These are phyloP conservation scores for Barbus barbus DNA, from an alignment of 2,113 vertebrate genomes.

Conservation along the genomic window DNA sequence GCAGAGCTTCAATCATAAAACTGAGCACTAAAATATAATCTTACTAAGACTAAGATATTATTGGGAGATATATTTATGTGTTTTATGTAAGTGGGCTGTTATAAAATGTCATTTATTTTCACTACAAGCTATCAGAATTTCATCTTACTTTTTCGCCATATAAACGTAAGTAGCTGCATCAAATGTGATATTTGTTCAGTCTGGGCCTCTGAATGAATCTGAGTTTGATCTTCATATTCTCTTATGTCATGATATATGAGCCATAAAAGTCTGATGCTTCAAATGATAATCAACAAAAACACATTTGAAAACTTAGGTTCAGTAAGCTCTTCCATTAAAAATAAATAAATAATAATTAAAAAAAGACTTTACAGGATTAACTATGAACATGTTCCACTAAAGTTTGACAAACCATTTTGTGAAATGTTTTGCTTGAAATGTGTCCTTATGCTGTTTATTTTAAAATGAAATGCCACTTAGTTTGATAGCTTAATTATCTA, in stretches of 20 bases:
- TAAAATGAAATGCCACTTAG: not conserved
- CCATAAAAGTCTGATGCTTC: not conserved
- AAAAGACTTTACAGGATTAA: not conserved
- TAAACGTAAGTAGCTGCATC: not conserved
- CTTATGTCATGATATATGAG: not conserved
- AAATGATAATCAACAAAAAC: not conserved
- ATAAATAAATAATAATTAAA: too few relatives aligned
- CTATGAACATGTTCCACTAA: not conserved
- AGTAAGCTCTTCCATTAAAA: not conserved
- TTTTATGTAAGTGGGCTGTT: not conserved
- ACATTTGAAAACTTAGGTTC: not conserved
- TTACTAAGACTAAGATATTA: not conserved
- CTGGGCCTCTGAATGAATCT: not conserved
- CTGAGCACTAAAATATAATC: not conserved
- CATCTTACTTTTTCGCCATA: not conserved
- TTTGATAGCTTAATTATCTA: not conserved
- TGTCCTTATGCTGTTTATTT: not conserved
- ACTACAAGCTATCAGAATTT: not conserved
- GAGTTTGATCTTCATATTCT: not conserved
- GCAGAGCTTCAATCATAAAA: not conserved
- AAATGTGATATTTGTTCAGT: not conserved
- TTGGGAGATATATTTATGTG: not conserved
- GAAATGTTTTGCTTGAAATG: not conserved
- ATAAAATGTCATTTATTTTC: not conserved
- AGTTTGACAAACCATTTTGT: not conserved